Evolutionary conservation across 2,888 invertebrate species (phyloP).

Genomic region (Phortica okadai): DNA sequence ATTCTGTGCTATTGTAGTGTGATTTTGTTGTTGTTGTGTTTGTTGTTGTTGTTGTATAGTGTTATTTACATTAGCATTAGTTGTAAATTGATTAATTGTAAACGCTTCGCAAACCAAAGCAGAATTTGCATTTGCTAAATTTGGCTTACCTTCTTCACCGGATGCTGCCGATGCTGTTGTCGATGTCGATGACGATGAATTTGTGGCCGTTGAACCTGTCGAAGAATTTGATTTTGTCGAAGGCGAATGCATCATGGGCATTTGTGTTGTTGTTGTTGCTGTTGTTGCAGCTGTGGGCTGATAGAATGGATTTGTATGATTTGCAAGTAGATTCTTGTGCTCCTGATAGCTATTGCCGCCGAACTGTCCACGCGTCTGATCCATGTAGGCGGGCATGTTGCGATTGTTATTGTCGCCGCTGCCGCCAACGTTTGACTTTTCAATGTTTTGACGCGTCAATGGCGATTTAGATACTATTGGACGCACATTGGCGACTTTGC

Average conservation of each 20-base stretch:
- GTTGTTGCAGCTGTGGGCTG: constrained; percentile 53
- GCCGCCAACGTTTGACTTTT: constrained; percentile 42
- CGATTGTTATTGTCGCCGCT: constrained; percentile 38
- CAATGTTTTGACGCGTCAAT: constrained; percentile 39
- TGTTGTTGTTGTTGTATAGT: constrained; percentile 54
- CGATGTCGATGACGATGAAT: constrained; percentile 63
- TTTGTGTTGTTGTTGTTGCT: constrained; percentile 42
- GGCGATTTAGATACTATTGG: constrained; percentile 69
- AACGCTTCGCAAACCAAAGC: constrained; percentile 11
- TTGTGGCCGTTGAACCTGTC: constrained; percentile 68
- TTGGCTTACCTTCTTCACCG: constrained; percentile 72
- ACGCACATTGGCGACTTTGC: constrained; percentile 74
- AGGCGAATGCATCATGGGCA: constrained; percentile 70
- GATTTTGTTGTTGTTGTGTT: constrained; percentile 43
- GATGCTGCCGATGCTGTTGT: constrained; percentile 59
- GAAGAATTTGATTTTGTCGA: constrained; percentile 73
- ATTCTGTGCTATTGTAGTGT: constrained; percentile 41
- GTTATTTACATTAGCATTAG: constrained; percentile 64
- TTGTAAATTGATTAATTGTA: constrained; percentile 25
- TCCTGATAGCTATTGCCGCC: constrained; percentile 56
- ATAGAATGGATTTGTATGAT: constrained; percentile 71
- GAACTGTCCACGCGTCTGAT: constrained; percentile 44
- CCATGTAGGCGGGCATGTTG: constrained; percentile 45
- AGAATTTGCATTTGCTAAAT: constrained; percentile 25
- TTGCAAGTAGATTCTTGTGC: constrained; percentile 66